Evolutionary conservation across 2,888 invertebrate species (phyloP).

Genomic region (Nasonovia ribisnigri): DNA sequence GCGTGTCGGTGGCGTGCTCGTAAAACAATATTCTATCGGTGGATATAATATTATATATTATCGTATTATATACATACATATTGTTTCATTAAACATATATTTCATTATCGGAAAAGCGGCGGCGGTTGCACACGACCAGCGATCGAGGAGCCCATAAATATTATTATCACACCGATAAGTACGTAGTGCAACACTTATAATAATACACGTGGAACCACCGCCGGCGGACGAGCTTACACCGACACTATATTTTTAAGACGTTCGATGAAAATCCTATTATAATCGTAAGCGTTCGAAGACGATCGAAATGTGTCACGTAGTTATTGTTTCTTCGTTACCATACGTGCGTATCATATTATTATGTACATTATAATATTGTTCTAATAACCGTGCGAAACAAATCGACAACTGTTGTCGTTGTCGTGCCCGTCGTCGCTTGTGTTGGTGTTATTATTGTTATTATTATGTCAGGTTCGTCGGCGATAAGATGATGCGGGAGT

Average conservation of each 20-base stretch:
- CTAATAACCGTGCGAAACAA: not conserved
- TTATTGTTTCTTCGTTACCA: not conserved
- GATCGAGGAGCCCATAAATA: not conserved
- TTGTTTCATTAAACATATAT: constrained; percentile 14
- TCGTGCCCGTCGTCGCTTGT: not conserved
- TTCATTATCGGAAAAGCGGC: not conserved
- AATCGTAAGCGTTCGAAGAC: not conserved
- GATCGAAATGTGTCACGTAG: not conserved
- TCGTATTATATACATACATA: not conserved
- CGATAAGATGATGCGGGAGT: constrained; percentile 26
- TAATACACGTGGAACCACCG: not conserved
- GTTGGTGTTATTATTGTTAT: not conserved
- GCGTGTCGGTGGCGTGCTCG: constrained; percentile 36
- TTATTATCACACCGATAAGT: not conserved
- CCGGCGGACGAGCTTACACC: not conserved
- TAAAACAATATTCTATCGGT: constrained; percentile 11
- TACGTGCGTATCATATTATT: not conserved
- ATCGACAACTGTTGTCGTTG: not conserved
- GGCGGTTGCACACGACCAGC: not conserved
- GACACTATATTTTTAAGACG: not conserved
- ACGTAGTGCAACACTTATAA: not conserved
- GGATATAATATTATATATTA: not conserved
- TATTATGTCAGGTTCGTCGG: not conserved
- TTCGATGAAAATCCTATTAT: not conserved
- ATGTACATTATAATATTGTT: not conserved